phyloP scores from a whole-genome alignment of 2,888 invertebrate genomes.

The Drosophila testacea region DNA sequence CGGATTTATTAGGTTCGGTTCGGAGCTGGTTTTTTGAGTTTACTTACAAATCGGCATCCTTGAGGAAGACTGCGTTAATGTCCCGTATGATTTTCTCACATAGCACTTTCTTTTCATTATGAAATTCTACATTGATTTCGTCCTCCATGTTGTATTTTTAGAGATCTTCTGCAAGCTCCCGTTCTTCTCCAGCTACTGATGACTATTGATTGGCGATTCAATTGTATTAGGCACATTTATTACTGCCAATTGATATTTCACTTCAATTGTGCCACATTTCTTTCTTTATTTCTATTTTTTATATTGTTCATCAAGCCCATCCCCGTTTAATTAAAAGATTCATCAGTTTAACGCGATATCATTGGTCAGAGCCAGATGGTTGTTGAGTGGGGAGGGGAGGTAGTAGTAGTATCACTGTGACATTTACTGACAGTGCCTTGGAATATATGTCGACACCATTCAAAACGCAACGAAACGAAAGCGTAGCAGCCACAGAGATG shows the following conservation, averaged over 20 bases:
- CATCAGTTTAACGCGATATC: conserved; percentile 3
- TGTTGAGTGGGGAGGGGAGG: background rate
- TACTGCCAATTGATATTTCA: conserved; percentile 63
- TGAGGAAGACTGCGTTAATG: conserved; percentile 90
- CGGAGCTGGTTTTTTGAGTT: background rate
- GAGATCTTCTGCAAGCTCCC: background rate
- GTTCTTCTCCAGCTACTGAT: conserved; percentile 40
- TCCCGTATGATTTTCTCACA: conserved; percentile 93
- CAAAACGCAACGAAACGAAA: conserved; percentile 14
- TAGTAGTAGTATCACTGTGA: conserved; percentile 19
- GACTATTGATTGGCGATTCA: conserved; percentile 63
- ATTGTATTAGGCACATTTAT: conserved; percentile 73
- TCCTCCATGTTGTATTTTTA: conserved; percentile 50
- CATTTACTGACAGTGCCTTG: conserved; percentile 27
- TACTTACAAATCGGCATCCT: conserved; percentile 92
- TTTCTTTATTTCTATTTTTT: conserved; percentile 23
- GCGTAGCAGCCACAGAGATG: conserved; percentile 28
- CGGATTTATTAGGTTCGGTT: background rate
- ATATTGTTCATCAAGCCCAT: conserved; percentile 44
- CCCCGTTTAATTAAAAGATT: conserved; percentile 48
- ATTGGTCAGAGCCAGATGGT: background rate
- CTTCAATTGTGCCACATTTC: conserved; percentile 47
- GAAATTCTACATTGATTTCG: conserved; percentile 75
- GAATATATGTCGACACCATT: conserved; percentile 22
- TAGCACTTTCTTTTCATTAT: conserved; percentile 89